These are phyloP conservation scores for Nemurella pictetii DNA, from an alignment of 2,888 invertebrate genomes.

Conservation along the genomic window DNA sequence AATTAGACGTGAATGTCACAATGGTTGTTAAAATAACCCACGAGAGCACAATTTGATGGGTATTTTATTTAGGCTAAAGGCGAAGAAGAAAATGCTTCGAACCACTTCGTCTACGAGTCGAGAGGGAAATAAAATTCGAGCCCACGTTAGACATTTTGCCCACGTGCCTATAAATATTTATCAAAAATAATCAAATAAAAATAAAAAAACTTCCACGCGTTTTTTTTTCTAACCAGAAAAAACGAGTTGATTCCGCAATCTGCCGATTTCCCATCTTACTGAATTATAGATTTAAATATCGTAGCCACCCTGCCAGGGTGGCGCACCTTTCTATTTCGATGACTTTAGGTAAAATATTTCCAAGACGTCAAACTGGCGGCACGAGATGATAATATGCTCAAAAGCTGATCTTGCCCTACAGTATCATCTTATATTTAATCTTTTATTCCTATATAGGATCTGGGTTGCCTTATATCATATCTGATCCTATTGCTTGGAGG, in stretches of 20 bases:
- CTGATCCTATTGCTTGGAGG: not conserved
- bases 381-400: not conserved
- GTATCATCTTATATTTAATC: too few relatives aligned
- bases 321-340: not conserved
- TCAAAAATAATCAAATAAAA: not conserved
- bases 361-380: not conserved
- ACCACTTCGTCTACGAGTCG: not conserved
- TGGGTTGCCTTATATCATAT: not conserved
- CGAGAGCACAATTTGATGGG: not conserved
- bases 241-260: not conserved
- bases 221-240: not conserved
- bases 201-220: not conserved
- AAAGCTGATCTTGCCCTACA: not conserved
- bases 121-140: not conserved
- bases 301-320: not conserved
- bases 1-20: not conserved
- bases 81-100: not conserved
- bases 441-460: too few relatives aligned
- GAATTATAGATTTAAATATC: not conserved
- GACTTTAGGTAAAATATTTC: not conserved
- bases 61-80: not conserved
- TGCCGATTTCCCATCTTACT: not conserved
- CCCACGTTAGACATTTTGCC: not conserved
- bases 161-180: not conserved
- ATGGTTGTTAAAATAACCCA: not conserved